These are phyloP conservation scores for Crypturellus tataupa DNA, from an alignment of 2,797 vertebrate species.

Conservation along the genomic window DNA sequence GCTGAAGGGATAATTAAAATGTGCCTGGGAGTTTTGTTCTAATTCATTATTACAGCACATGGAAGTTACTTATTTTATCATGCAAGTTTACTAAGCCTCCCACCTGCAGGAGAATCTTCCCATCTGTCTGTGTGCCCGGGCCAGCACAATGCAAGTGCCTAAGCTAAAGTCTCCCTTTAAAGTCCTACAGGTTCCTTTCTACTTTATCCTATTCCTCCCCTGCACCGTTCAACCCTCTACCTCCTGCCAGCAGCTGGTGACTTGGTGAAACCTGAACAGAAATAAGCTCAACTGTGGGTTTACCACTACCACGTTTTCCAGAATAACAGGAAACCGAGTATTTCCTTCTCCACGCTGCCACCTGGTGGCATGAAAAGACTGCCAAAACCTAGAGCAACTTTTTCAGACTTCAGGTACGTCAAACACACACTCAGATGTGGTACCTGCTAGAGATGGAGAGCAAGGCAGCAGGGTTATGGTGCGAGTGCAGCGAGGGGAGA, in stretches of 20 bases:
- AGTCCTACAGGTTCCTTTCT: background rate
- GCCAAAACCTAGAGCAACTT: fast-evolving
- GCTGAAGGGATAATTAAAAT: background rate
- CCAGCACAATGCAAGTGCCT: background rate
- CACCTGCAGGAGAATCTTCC: slow-evolving; percentile 10
- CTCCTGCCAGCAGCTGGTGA: fast-evolving
- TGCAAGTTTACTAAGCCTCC: background rate
- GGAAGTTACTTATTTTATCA: background rate
- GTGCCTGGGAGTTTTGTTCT: background rate
- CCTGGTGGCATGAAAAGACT: slow-evolving; percentile 1
- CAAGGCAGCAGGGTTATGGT: background rate
- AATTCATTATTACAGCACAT: background rate
- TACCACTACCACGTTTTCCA: fast-evolving
- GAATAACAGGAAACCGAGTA: fast-evolving
- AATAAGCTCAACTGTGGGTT: background rate
- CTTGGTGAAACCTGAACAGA: background rate
- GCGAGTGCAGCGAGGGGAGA: background rate
- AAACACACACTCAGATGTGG: background rate
- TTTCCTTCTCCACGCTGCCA: slow-evolving; percentile 57
- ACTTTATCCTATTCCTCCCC: background rate
- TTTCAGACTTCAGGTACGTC: background rate
- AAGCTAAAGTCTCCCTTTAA: background rate
- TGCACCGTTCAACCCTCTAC: background rate
- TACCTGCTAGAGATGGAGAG: background rate
- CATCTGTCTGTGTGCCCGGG: background rate